Evolutionary conservation across 2,888 invertebrate species (phyloP).

Genomic region (Calliscelio sp.): DNA sequence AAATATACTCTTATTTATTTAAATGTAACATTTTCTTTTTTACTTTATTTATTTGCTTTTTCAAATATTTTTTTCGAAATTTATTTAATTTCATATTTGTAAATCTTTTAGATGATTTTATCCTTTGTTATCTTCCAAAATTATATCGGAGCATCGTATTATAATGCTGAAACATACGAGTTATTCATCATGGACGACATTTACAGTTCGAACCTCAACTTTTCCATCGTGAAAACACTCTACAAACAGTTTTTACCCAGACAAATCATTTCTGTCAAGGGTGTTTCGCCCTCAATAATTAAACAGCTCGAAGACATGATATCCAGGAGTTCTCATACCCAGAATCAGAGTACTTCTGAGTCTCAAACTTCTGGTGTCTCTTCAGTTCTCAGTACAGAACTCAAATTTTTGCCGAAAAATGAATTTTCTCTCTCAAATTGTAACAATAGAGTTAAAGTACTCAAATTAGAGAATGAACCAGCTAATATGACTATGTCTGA

Average conservation of each 20-base stretch:
- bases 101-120: constrained; percentile 87
- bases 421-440: constrained; percentile 89
- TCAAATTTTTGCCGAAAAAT: constrained; percentile 87
- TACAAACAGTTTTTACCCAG: constrained; percentile 88
- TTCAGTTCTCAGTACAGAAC: constrained; percentile 85
- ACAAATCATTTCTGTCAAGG: constrained; percentile 87
- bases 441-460: constrained; percentile 87
- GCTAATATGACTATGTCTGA: constrained; percentile 87
- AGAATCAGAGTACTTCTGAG: constrained; percentile 74
- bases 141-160: constrained; percentile 91
- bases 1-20: too few species aligned
- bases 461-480: constrained; percentile 88
- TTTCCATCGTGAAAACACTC: constrained; percentile 88
- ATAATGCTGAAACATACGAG: constrained; percentile 89
- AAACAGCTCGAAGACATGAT: constrained; percentile 86
- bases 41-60: too few species aligned
- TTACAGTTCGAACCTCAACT: constrained; percentile 89
- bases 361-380: constrained; percentile 78
- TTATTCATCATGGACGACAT: constrained; percentile 90
- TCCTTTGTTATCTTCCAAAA: constrained; percentile 89
- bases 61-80: too few species aligned
- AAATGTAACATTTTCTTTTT: too few species aligned
- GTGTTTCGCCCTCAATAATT: constrained; percentile 87
- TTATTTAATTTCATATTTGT: too few species aligned
- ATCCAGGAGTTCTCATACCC: constrained; percentile 64